These are phyloP conservation scores for Yponomeuta plumbellus DNA, from an alignment of 2,888 invertebrate genomes.

Conservation along the genomic window DNA sequence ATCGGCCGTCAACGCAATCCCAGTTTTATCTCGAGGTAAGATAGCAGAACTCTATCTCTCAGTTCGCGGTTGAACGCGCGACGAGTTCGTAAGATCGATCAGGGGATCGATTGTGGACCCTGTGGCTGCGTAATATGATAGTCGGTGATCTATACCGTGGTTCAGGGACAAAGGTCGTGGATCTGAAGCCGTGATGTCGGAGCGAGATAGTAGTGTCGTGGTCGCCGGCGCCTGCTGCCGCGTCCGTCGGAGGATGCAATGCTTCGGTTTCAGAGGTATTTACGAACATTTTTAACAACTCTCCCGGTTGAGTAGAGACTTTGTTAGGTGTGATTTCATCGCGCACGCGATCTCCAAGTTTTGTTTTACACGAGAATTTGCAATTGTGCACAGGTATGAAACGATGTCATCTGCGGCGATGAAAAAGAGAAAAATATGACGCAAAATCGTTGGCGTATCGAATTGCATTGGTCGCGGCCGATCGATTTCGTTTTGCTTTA, in stretches of 20 bases:
- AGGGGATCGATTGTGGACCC: neutral
- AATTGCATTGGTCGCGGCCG: neutral
- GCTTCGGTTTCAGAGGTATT: constrained; percentile 68
- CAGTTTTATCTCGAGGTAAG: neutral
- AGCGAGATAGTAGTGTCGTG: constrained; percentile 58
- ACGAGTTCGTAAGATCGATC: neutral
- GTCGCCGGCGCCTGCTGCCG: constrained; percentile 60
- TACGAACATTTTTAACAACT: neutral
- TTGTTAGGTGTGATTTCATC: neutral
- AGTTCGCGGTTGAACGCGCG: neutral
- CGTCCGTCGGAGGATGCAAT: constrained; percentile 68
- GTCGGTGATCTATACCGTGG: constrained; percentile 8
- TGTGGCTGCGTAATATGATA: constrained; percentile 8
- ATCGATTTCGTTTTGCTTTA: constrained; percentile 4
- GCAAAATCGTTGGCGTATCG: neutral
- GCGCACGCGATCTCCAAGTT: too few species aligned
- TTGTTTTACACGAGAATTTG: too few species aligned
- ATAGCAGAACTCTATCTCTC: constrained; percentile 1
- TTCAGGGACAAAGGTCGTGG: constrained; percentile 41
- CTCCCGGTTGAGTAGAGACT: neutral
- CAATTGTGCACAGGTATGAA: too few species aligned
- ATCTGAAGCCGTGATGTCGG: constrained; percentile 56
- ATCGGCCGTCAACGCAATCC: neutral
- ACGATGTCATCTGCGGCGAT: neutral
- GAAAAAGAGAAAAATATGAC: neutral